A percentile compares a stretch with the other conserved stretches of the same genome.
Conservation (phyloP, 2,797 vertebrate genomes). For the Fundulus diaphanus region DNA sequence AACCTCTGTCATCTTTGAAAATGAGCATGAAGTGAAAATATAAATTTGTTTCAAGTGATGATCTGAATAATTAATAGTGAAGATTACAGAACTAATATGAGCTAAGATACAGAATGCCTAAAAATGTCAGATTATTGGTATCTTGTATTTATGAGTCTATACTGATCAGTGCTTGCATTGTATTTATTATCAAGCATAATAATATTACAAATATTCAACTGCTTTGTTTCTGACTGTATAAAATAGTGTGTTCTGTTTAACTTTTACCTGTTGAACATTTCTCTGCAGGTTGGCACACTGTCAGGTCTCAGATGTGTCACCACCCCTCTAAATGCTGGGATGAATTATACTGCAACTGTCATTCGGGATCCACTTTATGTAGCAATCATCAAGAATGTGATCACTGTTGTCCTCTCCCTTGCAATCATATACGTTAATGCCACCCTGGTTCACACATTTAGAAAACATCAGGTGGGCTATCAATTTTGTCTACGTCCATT, state of each 20-base stretch:
- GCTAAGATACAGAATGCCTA: background rate
- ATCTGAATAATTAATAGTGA: background rate
- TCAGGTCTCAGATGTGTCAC: background rate
- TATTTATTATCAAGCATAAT: background rate
- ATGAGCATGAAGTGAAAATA: background rate
- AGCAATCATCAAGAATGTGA: slow-evolving; percentile 64
- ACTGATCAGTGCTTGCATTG: background rate
- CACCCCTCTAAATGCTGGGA: slow-evolving; percentile 4
- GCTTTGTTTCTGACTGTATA: background rate
- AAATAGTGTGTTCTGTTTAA: background rate
- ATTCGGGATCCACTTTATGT: slow-evolving; percentile 36
- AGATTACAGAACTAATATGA: background rate
- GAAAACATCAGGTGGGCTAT: slow-evolving; percentile 50
- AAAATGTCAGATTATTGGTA: background rate
- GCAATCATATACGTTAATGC: slow-evolving; percentile 70
- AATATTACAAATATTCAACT: background rate
- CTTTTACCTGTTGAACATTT: background rate
- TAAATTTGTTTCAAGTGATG: background rate
- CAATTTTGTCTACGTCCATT: background rate
- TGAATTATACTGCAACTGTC: slow-evolving; percentile 18
- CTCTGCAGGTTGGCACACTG: background rate
- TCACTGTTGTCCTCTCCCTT: slow-evolving; percentile 61
- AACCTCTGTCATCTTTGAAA: background rate
- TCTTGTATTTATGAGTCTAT: background rate
- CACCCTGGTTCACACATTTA: slow-evolving; percentile 64